Evolutionary conservation across 2,113 vertebrate genomes (phyloP).

Genomic region (Cryptotis parvus): DNA sequence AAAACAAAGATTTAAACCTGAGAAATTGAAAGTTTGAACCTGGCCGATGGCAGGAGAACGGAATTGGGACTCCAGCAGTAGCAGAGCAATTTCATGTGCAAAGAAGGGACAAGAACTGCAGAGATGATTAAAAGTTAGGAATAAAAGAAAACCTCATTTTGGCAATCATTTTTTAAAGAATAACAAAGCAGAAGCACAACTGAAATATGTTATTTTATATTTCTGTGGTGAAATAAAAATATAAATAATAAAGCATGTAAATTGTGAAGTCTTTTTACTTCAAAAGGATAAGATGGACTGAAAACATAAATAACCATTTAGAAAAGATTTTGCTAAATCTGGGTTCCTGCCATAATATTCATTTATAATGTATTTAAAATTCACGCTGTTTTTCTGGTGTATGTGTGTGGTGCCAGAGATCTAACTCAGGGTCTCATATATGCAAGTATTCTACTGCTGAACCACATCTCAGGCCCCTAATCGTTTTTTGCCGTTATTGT

Average conservation of each 20-base stretch:
- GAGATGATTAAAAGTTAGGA: conserved; percentile 61
- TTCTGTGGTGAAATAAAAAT: conserved; percentile 47
- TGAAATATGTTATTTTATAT: conserved; percentile 46
- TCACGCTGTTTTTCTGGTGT: no score
- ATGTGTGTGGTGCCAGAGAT: no score
- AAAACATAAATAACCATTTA: conserved; percentile 45
- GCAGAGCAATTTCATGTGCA: conserved; percentile 31
- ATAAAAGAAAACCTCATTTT: conserved; percentile 54
- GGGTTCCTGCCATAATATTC: neutral
- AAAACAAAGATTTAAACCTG: neutral
- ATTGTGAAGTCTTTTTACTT: conserved; percentile 48
- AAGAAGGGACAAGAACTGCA: conserved; percentile 32
- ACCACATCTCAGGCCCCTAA: no score
- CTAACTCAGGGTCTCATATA: no score
- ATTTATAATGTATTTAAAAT: neutral
- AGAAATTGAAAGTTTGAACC: neutral
- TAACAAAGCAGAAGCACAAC: neutral
- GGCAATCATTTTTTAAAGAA: conserved; percentile 47
- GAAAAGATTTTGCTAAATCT: conserved; percentile 26
- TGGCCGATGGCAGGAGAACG: neutral
- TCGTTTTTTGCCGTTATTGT: no score
- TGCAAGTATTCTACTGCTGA: no score
- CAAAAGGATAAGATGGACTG: neutral
- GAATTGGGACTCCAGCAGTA: neutral
- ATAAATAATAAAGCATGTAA: conserved; percentile 40